Percentiles rank a stretch among this genome's conserved stretches.
phyloP scores from a whole-genome alignment of 2,113 vertebrate genomes.

The Antigone vipio region DNA sequence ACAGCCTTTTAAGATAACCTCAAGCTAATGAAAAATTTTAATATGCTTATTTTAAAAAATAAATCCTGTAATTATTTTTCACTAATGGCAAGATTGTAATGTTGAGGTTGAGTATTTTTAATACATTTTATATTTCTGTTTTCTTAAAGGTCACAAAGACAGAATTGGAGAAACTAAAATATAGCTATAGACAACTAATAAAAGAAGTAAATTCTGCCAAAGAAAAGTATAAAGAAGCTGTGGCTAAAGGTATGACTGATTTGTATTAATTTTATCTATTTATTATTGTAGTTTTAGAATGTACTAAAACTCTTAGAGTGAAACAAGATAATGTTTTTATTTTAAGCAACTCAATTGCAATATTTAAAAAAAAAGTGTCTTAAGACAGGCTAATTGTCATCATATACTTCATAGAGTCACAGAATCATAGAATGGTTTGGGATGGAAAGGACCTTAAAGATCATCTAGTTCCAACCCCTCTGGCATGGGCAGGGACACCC shows the following conservation, averaged over 20 bases:
- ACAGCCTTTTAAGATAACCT: neutral
- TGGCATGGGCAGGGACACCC: no score
- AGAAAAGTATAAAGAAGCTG: conserved; percentile 89
- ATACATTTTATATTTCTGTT: neutral
- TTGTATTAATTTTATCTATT: neutral
- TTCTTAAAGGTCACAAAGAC: conserved; percentile 86
- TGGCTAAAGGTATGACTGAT: conserved; percentile 82
- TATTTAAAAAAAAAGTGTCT: neutral
- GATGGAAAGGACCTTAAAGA: no score
- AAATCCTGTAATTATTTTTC: neutral
- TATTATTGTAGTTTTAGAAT: neutral
- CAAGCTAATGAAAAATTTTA: neutral
- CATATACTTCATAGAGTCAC: no score
- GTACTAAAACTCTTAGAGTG: neutral
- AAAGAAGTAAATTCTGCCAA: conserved; percentile 88
- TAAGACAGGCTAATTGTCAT: neutral
- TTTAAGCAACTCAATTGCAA: neutral
- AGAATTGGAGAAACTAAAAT: conserved; percentile 91
- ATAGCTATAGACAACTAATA: conserved; percentile 86
- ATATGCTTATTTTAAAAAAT: neutral
- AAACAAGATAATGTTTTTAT: neutral
- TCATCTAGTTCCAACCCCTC: neutral
- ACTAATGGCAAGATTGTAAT: neutral
- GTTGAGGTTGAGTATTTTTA: neutral
- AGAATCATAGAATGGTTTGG: no score